These are phyloP conservation scores for Cyphotilapia sp. DNA, from an alignment of 2,113 vertebrate species.

Conservation along the genomic window DNA sequence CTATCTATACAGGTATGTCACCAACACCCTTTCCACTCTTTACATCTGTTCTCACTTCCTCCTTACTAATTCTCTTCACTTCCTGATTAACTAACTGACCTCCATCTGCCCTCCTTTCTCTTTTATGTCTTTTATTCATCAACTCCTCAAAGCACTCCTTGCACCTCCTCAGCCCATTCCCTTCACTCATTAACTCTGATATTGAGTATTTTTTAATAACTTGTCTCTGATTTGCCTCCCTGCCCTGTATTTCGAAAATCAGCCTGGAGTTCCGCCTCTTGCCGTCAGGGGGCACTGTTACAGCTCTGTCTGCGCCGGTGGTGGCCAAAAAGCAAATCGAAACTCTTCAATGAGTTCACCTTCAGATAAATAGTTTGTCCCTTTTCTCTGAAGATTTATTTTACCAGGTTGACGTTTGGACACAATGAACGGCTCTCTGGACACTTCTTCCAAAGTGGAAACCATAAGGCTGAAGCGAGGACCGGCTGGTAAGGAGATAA, in stretches of 20 bases:
- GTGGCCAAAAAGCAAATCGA: constrained; percentile 31
- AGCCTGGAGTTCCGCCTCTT: not conserved
- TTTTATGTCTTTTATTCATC: not conserved
- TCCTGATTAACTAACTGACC: not conserved
- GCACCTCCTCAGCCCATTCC: not conserved
- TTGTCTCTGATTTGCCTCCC: not conserved
- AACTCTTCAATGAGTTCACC: constrained; percentile 64
- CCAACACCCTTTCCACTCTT: not conserved
- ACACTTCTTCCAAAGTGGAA: not conserved
- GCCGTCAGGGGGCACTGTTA: constrained; percentile 36
- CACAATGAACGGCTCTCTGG: constrained; percentile 69
- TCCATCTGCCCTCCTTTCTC: not conserved
- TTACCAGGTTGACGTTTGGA: not conserved
- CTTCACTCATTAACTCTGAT: not conserved
- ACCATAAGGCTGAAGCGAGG: constrained; percentile 67
- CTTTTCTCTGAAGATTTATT: not conserved
- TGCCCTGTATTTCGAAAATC: not conserved
- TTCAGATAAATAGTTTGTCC: constrained; percentile 34
- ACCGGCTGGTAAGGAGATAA: constrained; percentile 55
- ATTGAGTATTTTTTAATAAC: not conserved
- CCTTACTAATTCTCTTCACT: not conserved
- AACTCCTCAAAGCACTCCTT: not conserved
- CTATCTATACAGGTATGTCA: not conserved
- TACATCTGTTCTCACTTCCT: not conserved
- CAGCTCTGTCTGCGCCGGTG: not conserved